Evolutionary conservation across 2,113 vertebrate species (phyloP), one percentile per base, ranked within the genome.

Genomic region (Etheostoma spectabile): DNA sequence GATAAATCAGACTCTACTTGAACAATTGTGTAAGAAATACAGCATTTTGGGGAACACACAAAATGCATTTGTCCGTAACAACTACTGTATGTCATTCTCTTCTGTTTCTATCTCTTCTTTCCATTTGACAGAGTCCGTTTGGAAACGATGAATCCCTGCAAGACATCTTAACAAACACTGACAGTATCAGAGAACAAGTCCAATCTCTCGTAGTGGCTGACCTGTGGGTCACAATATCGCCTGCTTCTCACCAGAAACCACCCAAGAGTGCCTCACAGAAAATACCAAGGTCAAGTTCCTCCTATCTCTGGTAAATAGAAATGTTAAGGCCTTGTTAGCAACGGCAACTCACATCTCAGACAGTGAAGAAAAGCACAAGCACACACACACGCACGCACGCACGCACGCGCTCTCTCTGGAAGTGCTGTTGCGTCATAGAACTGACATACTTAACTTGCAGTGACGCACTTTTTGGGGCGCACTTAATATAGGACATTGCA

Each of bases 231-330:
- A 79, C 49, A 72, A 53, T 68, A 48, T 76, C 24, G 27, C 63
- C 79, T 56, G 72, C 71, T 52, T 79, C 87, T 83, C 84, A 80
- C 85, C 86, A 90, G 60, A 79, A 85, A 61, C 55, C 83, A 77
- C 49, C 81, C 59, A 69, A 73, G 75, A 61, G 63, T 12, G 42
- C 51, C 42, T 24, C 74, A 30, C 6, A 57, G 72, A 80, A 77
- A 88, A 83, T 53, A 87, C 42, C 8, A n/a, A 76, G 83, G 85
- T 83, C 82, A 77, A 83, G 69, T 66, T 80, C 51, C 74, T 72
- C 74, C 82, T 61, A 55, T 73, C 48, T 69, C 65, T 73, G 74
- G 80, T 73, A 84, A 87, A 87, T 70, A 76, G 67, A 87, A 78
- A 81, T 60, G 62, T 86, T 83, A 65, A 65, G 69, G 64, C 49